Base-by-base conservation (phyloP, 2,113 vertebrate genomes). In the Oncorhynchus clarkii region DNA sequence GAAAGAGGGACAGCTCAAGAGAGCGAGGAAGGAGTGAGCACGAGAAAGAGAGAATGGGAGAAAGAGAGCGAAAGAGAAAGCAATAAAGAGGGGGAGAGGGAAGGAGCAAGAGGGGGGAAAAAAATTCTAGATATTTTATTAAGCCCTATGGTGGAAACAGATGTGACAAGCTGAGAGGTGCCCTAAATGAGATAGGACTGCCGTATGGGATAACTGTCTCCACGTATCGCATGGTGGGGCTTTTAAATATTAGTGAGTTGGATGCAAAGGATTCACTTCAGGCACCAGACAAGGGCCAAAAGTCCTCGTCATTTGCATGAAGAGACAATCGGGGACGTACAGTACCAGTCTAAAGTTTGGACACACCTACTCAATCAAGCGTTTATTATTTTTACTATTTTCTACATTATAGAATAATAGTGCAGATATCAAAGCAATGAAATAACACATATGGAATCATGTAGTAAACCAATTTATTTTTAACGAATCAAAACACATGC, bases 21-120 rank as follows among this genome's bases (percentile, higher is more conserved):
- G 27, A 80, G n/a, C 16, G 6, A 54, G 75, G 7, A 49, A 39
- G 12, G 4, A 49, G n/a, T 24, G 45, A 68, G 67, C 18, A 20
- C 3, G 3, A 70, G 76, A 65, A 69, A 78, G 71, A 48, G 39
- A 39, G 65, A 65, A 76, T 87, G 80, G 71, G 6, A 72, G 76
- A 65, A 69, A 78, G 76, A 83, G 84, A 65, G 6, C 70, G 76
- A 65, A 69, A 78, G 76, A 83, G 84, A 65, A 78, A 68, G 81
- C 0, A n/a, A n/a, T 2, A 27, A 68, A 77, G 39, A 71, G 68
- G 4, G 59, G n/a, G 54, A 29, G 31, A 20, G 66, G 54, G 59
- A 31, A 48, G 65, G 39, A 82, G 18, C n/a, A 3, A 64, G 78
- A 39, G 29, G 62, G 39, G 69, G 5, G 1, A 1, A 66, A 70